Base-by-base conservation (phyloP, 2,888 invertebrate species). In the Heliconius ismenius region DNA sequence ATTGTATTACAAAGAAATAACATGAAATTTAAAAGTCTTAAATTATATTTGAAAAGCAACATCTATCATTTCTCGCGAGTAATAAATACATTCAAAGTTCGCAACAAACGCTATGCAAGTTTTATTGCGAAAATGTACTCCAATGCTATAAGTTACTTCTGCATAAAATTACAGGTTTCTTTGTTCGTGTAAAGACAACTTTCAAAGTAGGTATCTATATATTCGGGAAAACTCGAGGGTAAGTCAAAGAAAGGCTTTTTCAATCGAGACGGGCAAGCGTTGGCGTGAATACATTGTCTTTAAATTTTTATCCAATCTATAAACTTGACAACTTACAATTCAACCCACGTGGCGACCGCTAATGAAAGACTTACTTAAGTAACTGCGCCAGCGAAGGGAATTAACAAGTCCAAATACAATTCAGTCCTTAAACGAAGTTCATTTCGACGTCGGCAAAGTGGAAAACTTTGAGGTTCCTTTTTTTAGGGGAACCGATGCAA, bases 351-450 rank as follows among this genome's bases (percentile, higher is more conserved):
- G 91, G 87, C 86, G 86, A 87, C 86, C 89, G 89, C 92, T 93
- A 94, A 93, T 92, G 93, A 93, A 92, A 92, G 91, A 90, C 92
- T 92, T 88, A 89, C 90, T 92, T 91, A 92, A 92, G 90, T 89
- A 89, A 91, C 89, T 87, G 88, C 87, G 88, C 88, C 83, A 86
- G 85, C 90, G 91, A 89, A 90, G 87, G 83, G 91, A 92, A 92
- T 93, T 93, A 92, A 91, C 91, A 93, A 93, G 87, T 93, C 85
- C 82, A 89, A 92, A 94, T 92, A 93, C 90, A 92, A 93, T 92
- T 92, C 91, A 87, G 89, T 87, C 87, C 87, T 89, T 90, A 89
- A 90, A 90, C 87, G 87, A 91, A 92, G 88, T 92, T 91, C 89
- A 89, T 91, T 92, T 90, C 88, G 90, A 89, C 89, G 90, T 84